Percentiles rank a stretch among this genome's conserved stretches.
Evolutionary conservation across 1,140 invertebrate genomes (phyloP).

Genomic region (Cheumatopsyche charites): DNA sequence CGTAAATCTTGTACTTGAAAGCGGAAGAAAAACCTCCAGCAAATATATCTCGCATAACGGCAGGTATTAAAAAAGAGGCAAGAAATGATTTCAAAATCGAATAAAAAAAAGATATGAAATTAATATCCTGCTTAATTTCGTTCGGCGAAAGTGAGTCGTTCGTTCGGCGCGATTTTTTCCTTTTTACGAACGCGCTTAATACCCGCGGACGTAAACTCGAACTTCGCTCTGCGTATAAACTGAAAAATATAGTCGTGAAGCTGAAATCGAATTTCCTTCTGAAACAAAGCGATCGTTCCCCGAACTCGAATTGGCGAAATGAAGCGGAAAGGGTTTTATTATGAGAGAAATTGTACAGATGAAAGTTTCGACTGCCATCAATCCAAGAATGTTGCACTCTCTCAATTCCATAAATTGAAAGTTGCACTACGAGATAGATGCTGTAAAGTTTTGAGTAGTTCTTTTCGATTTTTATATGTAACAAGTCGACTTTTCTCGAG

Average conservation of each 20-base stretch:
- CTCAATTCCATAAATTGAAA: conserved; percentile 3
- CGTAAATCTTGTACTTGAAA: background rate
- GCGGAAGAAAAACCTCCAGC: background rate
- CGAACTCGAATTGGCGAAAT: too few species aligned
- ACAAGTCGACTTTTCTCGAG: background rate
- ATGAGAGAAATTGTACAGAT: background rate
- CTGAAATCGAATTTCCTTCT: too few species aligned
- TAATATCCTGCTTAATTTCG: background rate
- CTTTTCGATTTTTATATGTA: conserved; percentile 4
- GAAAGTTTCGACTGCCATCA: conserved; percentile 1
- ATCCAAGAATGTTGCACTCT: background rate
- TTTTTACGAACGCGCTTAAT: too few species aligned
- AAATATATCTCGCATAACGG: too few species aligned
- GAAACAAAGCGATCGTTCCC: too few species aligned
- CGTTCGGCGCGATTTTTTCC: too few species aligned
- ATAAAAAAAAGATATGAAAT: conserved; percentile 17
- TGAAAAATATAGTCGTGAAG: too few species aligned
- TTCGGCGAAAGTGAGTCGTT: too few species aligned
- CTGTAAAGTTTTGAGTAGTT: background rate
- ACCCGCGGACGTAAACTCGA: too few species aligned
- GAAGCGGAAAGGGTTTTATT: background rate
- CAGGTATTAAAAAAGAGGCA: background rate
- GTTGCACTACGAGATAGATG: background rate
- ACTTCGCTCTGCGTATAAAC: too few species aligned
- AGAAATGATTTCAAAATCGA: background rate